phyloP scores from a whole-genome alignment of 2,888 invertebrate species.

The Drosophila quinaria region DNA sequence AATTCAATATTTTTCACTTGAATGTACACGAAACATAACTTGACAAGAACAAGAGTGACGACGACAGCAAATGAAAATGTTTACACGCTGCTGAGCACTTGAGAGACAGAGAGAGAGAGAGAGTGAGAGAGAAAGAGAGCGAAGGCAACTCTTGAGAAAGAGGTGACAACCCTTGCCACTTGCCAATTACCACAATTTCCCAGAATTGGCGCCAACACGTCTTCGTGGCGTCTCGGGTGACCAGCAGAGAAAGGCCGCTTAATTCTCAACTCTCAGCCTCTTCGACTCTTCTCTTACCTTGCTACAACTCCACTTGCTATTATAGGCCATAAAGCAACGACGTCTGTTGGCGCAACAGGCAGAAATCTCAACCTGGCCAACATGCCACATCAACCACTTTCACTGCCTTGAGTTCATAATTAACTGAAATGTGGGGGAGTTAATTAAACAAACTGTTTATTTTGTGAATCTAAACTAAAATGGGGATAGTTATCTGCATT shows the following conservation, averaged over 20 bases:
- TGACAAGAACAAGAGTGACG: slow-evolving; percentile 55
- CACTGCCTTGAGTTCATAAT: slow-evolving; percentile 38
- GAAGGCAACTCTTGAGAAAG: slow-evolving; percentile 11
- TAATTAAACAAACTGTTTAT: slow-evolving; percentile 34
- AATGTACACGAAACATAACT: slow-evolving; percentile 75
- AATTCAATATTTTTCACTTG: slow-evolving; percentile 81
- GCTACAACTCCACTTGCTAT: slow-evolving; percentile 20
- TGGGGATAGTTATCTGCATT: not conserved
- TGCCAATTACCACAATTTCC: slow-evolving; percentile 6
- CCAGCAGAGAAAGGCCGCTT: slow-evolving; percentile 18
- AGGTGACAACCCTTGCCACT: slow-evolving; percentile 36
- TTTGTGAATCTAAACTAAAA: not conserved
- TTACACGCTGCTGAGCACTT: slow-evolving; percentile 75
- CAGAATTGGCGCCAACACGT: slow-evolving; percentile 66
- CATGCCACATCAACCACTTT: not conserved
- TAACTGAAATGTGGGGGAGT: slow-evolving; percentile 42
- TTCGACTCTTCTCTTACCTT: not conserved
- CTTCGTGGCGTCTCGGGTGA: slow-evolving; percentile 55
- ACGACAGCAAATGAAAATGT: slow-evolving; percentile 67
- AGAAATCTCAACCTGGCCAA: not conserved
- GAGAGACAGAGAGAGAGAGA: no score
- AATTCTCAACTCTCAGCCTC: not conserved
- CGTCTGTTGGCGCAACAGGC: slow-evolving; percentile 39
- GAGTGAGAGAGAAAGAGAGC: not conserved
- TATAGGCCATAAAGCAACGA: slow-evolving; percentile 22